Base-by-base conservation (phyloP, 2,888 invertebrate genomes). In the Euzetes globulus region DNA sequence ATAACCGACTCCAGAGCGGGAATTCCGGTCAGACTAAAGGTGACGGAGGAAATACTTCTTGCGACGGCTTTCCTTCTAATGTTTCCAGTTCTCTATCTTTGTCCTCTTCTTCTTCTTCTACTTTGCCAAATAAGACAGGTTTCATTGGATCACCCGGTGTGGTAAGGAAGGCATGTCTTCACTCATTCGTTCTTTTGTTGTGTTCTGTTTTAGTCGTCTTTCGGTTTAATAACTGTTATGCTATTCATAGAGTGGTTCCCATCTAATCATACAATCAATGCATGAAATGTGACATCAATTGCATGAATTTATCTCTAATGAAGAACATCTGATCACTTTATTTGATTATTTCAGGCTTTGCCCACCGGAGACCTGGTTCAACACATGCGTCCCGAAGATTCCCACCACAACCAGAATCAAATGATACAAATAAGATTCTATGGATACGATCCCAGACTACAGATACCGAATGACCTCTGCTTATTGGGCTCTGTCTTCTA, bases 401-500 rank as follows among this genome's bases (percentile, higher is more conserved):
- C 65, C 13, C 29, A 29, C 5, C 29, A 27, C 27, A 33, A 37
- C 13, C 60, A 60, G 29, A 52, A 52, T 58, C 58, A 25, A 27
- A 4, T 65, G 13, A 72, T 73, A 0, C 74, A 72, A 52, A 75
- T 76, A 22, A 41, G 73, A 33, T 94, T 92, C 83, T 93, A 91
- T 83, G 94, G 95, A 0, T 95, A 96, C 85, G 95, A 95, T 84
- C 93, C 93, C 15, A 91, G 91, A 82, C 85, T 94, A 68, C 52
- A 50, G 25, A 77, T 84, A 78, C 95, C 96, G 13, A 88, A 90
- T 0, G 93, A 95, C 80, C 85, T 94, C 73, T 96, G 94, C 83
- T 84, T 98, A 65, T 85, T 95, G 45, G 97, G 96, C 9, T 97
- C 96, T 82, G 90, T 95, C 47, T 97, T 98, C 82, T 91, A 90